phyloP scores from a whole-genome alignment of 2,113 vertebrate genomes.

The Holacanthus passer region DNA sequence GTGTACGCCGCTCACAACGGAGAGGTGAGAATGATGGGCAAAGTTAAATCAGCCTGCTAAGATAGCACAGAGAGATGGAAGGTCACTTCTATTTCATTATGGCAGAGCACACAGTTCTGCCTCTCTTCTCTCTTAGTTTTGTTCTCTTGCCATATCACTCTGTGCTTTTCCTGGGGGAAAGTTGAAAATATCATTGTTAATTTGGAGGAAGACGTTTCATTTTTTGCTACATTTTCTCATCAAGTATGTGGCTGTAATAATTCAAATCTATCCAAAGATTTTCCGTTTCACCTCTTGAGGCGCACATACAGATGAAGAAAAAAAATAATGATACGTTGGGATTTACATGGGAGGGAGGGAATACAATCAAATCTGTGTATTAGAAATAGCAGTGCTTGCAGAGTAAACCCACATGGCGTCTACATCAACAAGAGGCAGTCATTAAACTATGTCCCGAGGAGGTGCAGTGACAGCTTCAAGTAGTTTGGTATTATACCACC shows the following conservation, averaged over 20 bases:
- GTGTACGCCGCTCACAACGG: constrained; percentile 59
- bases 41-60: constrained; percentile 64
- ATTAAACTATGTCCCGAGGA: constrained; percentile 81
- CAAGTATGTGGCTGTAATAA: constrained; percentile 12
- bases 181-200: constrained; percentile 32
- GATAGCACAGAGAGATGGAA: constrained; percentile 41
- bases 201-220: constrained; percentile 2
- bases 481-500: constrained; percentile 64
- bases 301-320: constrained; percentile 5
- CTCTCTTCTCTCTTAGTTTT: constrained; percentile 18
- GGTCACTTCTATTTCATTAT: constrained; percentile 67
- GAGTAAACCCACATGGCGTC: constrained; percentile 52
- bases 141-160: constrained; percentile 15
- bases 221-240: neutral
- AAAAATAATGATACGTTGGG: constrained; percentile 13
- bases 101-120: constrained; percentile 25
- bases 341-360: constrained; percentile 30
- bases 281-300: constrained; percentile 19
- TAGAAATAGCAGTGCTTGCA: constrained; percentile 33
- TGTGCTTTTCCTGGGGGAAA: neutral
- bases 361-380: constrained; percentile 53
- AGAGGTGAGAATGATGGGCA: constrained; percentile 64
- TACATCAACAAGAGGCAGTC: constrained; percentile 69
- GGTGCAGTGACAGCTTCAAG: constrained; percentile 71
- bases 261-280: constrained; percentile 8